Evolutionary conservation across 2,888 invertebrate species (phyloP).

Genomic region (Malthinus seriepunctatus): DNA sequence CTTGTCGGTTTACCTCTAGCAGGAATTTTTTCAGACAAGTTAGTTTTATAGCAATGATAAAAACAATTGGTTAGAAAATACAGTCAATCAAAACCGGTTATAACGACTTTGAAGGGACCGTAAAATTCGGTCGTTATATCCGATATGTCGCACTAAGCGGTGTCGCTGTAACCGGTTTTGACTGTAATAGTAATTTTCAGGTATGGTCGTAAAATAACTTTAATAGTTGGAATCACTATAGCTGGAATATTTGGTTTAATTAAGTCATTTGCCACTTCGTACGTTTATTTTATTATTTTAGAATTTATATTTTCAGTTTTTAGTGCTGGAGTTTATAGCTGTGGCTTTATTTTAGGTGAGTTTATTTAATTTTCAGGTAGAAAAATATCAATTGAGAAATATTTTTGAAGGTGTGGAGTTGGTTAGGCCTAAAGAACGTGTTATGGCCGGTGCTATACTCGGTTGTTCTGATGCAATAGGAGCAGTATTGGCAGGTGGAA

Average conservation of each 20-base stretch:
- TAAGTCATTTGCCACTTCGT: constrained; percentile 70
- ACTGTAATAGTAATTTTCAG: constrained; percentile 48
- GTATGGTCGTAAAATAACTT: constrained; percentile 64
- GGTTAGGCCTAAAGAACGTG: constrained; percentile 73
- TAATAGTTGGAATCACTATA: constrained; percentile 62
- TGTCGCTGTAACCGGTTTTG: no score
- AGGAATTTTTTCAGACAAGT: constrained; percentile 70
- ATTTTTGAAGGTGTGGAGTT: constrained; percentile 68
- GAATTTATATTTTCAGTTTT: neutral
- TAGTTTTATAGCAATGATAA: constrained; percentile 27
- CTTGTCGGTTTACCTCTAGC: constrained; percentile 57
- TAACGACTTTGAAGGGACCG: no score
- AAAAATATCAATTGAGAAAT: neutral
- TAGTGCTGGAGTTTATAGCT: constrained; percentile 1
- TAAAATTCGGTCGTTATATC: no score
- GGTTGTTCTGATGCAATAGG: constrained; percentile 75
- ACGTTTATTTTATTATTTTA: constrained; percentile 67
- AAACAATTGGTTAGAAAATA: neutral
- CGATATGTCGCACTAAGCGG: no score
- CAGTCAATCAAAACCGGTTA: no score
- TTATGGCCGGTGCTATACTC: constrained; percentile 71
- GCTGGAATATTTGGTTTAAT: constrained; percentile 69
- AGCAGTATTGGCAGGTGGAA: constrained; percentile 66
- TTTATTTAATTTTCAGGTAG: constrained; percentile 70
- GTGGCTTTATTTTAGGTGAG: constrained; percentile 39